phyloP scores from a whole-genome alignment of 2,888 invertebrate species.

The Ennomos quercinarius region DNA sequence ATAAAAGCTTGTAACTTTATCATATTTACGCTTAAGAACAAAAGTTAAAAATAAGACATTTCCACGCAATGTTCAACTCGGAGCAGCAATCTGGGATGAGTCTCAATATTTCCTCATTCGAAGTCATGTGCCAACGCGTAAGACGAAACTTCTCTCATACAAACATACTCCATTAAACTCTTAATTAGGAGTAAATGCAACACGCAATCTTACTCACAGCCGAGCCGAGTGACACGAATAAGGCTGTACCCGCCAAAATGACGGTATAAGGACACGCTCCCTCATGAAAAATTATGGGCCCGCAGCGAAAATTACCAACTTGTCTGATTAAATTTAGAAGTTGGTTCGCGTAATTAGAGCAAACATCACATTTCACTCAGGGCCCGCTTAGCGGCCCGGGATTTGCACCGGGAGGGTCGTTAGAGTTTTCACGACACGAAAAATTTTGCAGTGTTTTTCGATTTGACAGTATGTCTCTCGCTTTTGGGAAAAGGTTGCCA shows the following conservation, averaged over 20 bases:
- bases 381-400: constrained; percentile 58
- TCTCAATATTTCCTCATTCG: constrained; percentile 10
- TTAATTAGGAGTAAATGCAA: constrained; percentile 41
- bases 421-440: constrained; percentile 41
- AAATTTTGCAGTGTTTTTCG: constrained; percentile 39
- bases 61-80: too few relatives aligned
- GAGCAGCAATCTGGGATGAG: too few relatives aligned
- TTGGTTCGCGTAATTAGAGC: constrained; percentile 76
- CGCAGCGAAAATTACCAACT: constrained; percentile 74
- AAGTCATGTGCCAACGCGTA: neutral
- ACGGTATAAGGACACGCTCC: constrained; percentile 41
- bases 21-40: too few relatives aligned
- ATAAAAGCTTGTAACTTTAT: too few relatives aligned
- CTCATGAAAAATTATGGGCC: constrained; percentile 80
- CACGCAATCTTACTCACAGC: constrained; percentile 37
- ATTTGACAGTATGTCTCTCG: constrained; percentile 31
- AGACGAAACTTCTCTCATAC: constrained; percentile 19
- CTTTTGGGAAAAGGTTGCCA: constrained; percentile 18
- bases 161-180: constrained; percentile 33
- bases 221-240: constrained; percentile 23
- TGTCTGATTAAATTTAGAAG: constrained; percentile 84
- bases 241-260: constrained; percentile 36
- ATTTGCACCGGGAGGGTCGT: constrained; percentile 50
- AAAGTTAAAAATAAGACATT: too few relatives aligned
- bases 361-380: constrained; percentile 83